A percentile compares a stretch with the other conserved stretches of the same genome.
Conservation (phyloP, 2,888 invertebrate species). For the Drosophila setosimentum region DNA sequence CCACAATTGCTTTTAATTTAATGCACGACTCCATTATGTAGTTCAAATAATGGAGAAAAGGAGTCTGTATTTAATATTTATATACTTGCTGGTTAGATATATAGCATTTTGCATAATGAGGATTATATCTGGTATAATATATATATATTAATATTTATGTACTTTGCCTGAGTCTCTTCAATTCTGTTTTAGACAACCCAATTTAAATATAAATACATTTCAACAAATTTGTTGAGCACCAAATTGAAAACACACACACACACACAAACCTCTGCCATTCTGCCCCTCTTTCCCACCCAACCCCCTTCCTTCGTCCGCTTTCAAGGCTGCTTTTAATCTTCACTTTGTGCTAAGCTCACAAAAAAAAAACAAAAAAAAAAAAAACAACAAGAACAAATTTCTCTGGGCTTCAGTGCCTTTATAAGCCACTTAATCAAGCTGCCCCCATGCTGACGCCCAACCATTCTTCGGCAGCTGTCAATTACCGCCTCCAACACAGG, state of each 20-base stretch:
- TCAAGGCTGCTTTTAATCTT: constrained; percentile 46
- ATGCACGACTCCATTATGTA: neutral
- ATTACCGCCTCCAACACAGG: constrained; percentile 41
- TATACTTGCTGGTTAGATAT: neutral
- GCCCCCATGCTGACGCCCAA: constrained; percentile 10
- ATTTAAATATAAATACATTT: constrained; percentile 27
- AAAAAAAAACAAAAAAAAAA: constrained; percentile 5
- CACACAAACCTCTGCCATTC: neutral
- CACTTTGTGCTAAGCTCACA: constrained; percentile 46
- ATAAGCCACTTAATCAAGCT: constrained; percentile 64
- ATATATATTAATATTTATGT: constrained; percentile 1
- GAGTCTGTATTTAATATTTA: neutral
- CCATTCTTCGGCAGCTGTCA: constrained; percentile 52
- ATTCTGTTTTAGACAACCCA: constrained; percentile 7
- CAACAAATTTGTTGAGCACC: constrained; percentile 21
- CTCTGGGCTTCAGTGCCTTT: constrained; percentile 42
- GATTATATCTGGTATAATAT: neutral
- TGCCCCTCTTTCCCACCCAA: neutral
- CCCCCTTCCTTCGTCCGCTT: neutral
- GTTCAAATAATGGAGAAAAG: no score
- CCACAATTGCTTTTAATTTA: neutral
- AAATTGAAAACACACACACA: constrained; percentile 19
- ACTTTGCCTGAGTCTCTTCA: neutral
- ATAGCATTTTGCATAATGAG: neutral
- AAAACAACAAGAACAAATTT: constrained; percentile 16